Evolutionary conservation across 64 coral and sea anemone genomes (phyloP), one percentile per base, ranked within the genome.

Genomic region (Platygyra sinensis): DNA sequence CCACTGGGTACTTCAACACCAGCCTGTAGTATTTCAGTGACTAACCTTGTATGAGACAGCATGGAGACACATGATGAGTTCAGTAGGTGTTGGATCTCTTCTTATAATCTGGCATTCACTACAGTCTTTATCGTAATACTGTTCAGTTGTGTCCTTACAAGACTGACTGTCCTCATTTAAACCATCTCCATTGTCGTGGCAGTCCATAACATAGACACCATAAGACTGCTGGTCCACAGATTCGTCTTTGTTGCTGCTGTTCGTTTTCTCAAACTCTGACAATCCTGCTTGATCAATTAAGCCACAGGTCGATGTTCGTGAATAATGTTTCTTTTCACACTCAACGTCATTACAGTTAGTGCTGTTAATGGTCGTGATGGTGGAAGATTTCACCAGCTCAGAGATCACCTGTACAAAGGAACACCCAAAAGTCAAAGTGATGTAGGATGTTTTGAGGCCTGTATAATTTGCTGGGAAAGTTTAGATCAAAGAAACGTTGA

Each of bases 61-160:
- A 72, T 98, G 96, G 25, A 98, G 91, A 83, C 84, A 98, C 96
- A 98, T 98, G 38, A 71, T 95, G 25, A 98, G 72, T 52, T 98
- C 96, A 51, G 20, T 49, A 1, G 77, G 73, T 0, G 96, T 95
- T 3, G 96, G 96, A 59, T 98, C 96, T 17, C 93, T 80, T 46
- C 94, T 83, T 32, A 25, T 67, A 33, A 98, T 78, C 32, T 85
- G 87, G 55, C 96, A 98, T 32, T 98, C 96, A 30, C 85, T 95
- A n/a, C 96, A 98, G 30, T 73, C 72, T 72, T 65, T 62, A 50
- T 93, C 93, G 60, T 93, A 90, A 57, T 76, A 63, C 60, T 83
- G 52, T 17, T 69, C 27, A 30, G n/a, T 60, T 24, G 71, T 61
- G 10, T 69, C 8, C n/a, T 0, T 69, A 69, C 65, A 69, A 69